Evolutionary conservation across 1,140 invertebrate species (phyloP).

Genomic region (Xylocopa sonorina): DNA sequence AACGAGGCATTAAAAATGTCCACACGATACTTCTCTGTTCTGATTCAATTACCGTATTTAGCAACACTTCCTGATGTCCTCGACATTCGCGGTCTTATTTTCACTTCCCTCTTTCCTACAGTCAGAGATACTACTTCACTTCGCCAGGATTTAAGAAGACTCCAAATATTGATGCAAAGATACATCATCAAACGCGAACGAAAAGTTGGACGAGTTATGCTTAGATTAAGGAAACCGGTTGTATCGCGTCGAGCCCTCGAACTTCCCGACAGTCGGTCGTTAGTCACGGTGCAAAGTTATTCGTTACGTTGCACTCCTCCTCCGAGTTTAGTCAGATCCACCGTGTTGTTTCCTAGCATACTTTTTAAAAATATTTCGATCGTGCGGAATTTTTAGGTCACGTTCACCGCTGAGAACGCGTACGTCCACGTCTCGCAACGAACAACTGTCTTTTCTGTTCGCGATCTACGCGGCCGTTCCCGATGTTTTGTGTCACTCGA

Average conservation of each 20-base stretch:
- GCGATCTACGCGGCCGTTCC: not conserved
- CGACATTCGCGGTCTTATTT: not conserved
- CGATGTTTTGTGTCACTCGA: not conserved
- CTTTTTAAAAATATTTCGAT: slow-evolving; percentile 1
- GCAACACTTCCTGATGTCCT: not conserved
- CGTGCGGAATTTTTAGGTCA: not conserved
- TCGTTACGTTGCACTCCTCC: slow-evolving; percentile 3
- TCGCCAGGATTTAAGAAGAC: not conserved
- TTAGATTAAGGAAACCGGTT: slow-evolving; percentile 35
- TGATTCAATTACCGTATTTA: not conserved
- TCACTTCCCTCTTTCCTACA: too few species aligned
- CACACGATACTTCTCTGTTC: not conserved
- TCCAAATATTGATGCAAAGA: not conserved
- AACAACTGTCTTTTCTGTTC: not conserved
- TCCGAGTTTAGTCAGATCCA: not conserved
- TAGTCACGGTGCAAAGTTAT: slow-evolving; percentile 11
- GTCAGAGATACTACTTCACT: not conserved
- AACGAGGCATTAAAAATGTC: not conserved
- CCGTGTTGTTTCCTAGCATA: not conserved
- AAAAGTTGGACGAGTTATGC: slow-evolving; percentile 13
- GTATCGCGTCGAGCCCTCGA: not conserved
- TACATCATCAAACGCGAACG: not conserved
- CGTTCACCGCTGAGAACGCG: not conserved
- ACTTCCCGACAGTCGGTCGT: slow-evolving; percentile 30
- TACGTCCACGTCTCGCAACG: too few species aligned